Base-by-base conservation (phyloP, 2,797 vertebrate genomes). In the Columba guinea region DNA sequence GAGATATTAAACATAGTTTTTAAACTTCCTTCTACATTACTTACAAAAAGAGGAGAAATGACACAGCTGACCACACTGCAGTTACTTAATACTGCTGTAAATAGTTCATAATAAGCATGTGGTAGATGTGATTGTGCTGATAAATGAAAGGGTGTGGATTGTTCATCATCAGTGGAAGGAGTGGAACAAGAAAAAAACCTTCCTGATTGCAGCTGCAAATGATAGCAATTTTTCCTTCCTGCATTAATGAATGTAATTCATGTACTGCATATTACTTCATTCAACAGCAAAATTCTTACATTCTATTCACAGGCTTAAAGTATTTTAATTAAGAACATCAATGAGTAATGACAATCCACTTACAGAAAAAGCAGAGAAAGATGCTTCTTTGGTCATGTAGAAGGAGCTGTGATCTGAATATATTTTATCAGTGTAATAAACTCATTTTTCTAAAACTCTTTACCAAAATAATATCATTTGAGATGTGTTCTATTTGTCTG, bases 251-350 rank as follows among this genome's bases (percentile, higher is more conserved):
- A 94, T 83, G 81, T 77, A 76, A 95, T 83, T 94, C 79, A 95
- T 93, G 70, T 91, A 96, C 96, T 79, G 86, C 84, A 85, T 93
- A 95, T 89, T 95, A 78, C 75, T 93, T 96, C 90, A 91, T 94
- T 89, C 91, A 96, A 97, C 60, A 89, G 93, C 89, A 89, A 92
- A 95, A 90, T 96, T 94, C 94, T 95, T 93, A 95, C 49, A 41
- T 97, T 97, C 91, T 93, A 41, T 96, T 95, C 94, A 92, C 75
- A 96, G 81, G 89, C 84, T 90, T 87, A 97, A 95, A 73, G 35
- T 95, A 93, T 93, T 96, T 93, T 96, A 96, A 96, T 96, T 92
- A 96, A 89, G 89, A 97, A 87, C 97, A 95, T 78, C 86, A 94
- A 89, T 95, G 94, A 95, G 55, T 79, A 88, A 96, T 88, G 93